Evolutionary conservation across 2,797 vertebrate species (phyloP).

Genomic region (Potorous gilbertii): DNA sequence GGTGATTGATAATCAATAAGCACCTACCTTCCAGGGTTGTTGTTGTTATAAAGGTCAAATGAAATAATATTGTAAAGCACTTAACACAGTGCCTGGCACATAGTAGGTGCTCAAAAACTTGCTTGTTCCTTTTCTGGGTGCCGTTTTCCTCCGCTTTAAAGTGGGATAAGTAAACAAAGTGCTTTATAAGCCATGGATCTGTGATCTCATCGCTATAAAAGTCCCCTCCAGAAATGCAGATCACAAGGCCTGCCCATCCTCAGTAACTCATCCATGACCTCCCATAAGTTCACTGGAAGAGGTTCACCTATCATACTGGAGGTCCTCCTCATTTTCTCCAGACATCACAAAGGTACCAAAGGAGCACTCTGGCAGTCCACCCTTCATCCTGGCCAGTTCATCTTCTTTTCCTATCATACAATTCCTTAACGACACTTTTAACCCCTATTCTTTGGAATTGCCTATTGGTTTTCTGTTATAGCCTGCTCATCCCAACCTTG

Average conservation of each 20-base stretch:
- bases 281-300: not conserved
- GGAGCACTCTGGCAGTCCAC: not conserved
- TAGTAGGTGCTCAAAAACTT: not conserved
- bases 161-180: not conserved
- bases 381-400: not conserved
- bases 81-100: not conserved
- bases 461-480: not conserved
- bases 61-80: not conserved
- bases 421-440: not conserved
- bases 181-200: not conserved
- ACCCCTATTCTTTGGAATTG: not conserved
- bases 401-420: not conserved
- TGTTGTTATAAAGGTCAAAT: not conserved
- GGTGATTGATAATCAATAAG: not conserved
- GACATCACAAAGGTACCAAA: not conserved
- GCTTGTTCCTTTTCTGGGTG: not conserved
- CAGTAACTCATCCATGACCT: not conserved
- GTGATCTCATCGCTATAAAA: not conserved
- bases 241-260: not conserved
- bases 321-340: not conserved
- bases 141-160: not conserved
- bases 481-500: not conserved
- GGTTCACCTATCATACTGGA: not conserved
- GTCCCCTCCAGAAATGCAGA: not conserved
- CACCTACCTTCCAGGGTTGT: not conserved